Conservation (phyloP, 2,113 vertebrate genomes). For the Lophura nycthemera region DNA sequence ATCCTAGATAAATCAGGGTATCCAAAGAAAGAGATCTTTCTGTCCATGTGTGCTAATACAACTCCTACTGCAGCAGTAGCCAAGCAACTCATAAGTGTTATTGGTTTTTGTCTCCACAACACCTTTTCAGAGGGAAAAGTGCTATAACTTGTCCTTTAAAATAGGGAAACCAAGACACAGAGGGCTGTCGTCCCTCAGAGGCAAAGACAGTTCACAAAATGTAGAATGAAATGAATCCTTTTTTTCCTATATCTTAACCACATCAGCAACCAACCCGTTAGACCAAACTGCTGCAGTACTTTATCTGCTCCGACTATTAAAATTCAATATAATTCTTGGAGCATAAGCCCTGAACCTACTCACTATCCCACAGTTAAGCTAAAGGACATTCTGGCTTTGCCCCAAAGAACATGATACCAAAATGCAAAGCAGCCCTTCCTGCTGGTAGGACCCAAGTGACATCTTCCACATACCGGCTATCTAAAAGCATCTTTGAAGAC, state of each 20-base stretch:
- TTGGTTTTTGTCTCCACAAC: slow-evolving; percentile 9
- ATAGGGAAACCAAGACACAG: not conserved
- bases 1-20: slow-evolving; percentile 22
- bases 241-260: not conserved
- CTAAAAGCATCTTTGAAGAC: not conserved
- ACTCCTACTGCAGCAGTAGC: not conserved
- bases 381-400: not conserved
- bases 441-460: not conserved
- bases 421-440: not conserved
- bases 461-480: not conserved
- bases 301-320: not conserved
- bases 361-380: not conserved
- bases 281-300: not conserved
- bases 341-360: not conserved
- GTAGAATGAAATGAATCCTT: not conserved
- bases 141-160: slow-evolving; percentile 15
- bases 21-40: slow-evolving; percentile 12
- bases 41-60: not conserved
- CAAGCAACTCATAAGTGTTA: slow-evolving; percentile 3
- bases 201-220: not conserved
- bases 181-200: not conserved
- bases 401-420: not conserved
- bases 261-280: not conserved
- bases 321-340: not conserved
- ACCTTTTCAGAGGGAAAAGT: not conserved